Evolutionary conservation across 2,888 invertebrate species (phyloP).

Genomic region (Cosmopolites sordidus): DNA sequence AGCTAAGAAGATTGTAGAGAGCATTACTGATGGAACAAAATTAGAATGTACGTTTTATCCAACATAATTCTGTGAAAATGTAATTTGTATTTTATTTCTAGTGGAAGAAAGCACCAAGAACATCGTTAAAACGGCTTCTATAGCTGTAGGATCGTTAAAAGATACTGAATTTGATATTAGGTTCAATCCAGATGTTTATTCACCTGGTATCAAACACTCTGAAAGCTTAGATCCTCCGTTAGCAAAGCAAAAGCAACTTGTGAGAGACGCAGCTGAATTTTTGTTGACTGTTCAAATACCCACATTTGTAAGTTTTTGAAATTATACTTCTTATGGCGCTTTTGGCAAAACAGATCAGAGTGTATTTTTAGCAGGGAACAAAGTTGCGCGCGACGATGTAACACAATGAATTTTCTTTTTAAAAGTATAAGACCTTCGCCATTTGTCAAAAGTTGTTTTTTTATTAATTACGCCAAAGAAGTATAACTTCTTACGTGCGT

Average conservation of each 20-base stretch:
- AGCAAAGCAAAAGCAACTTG: conserved; percentile 80
- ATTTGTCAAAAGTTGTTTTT: too few species aligned
- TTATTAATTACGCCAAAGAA: too few species aligned
- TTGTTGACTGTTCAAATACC: conserved; percentile 91
- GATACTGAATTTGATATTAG: conserved; percentile 95
- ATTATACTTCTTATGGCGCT: too few species aligned
- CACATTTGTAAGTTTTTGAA: conserved; percentile 69
- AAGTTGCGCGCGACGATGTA: too few species aligned
- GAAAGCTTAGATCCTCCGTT: conserved; percentile 65
- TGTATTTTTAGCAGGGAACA: too few species aligned
- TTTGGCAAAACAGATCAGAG: too few species aligned
- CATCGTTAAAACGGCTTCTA: conserved; percentile 83
- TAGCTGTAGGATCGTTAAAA: conserved; percentile 89
- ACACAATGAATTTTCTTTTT: too few species aligned
- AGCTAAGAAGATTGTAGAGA: conserved; percentile 88
- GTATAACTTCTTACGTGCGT: too few species aligned
- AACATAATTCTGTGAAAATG: conserved; percentile 25
- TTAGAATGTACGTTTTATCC: conserved; percentile 56
- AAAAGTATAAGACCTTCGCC: too few species aligned
- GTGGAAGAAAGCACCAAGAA: conserved; percentile 85
- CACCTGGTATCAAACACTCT: conserved; percentile 85
- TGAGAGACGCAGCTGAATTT: conserved; percentile 95
- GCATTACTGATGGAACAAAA: conserved; percentile 79
- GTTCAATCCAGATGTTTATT: conserved; percentile 98
- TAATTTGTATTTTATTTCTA: conserved; percentile 39